Evolutionary conservation across 2,113 vertebrate species (phyloP).

Genomic region (Argyrosomus japonicus): DNA sequence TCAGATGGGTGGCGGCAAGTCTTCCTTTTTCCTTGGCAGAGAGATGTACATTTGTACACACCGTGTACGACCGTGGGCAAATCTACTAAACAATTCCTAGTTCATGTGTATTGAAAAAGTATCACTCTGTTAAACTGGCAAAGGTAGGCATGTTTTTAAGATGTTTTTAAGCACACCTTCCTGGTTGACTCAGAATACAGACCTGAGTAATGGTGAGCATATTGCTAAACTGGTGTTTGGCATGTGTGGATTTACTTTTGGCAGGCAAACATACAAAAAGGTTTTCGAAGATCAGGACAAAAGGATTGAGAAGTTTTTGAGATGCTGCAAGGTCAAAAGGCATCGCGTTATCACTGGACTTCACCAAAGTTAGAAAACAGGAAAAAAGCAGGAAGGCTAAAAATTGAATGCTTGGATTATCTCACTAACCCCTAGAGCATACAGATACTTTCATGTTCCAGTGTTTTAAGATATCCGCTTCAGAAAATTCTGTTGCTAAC

Average conservation of each 20-base stretch:
- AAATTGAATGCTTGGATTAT: neutral
- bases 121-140: conserved; percentile 11
- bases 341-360: conserved; percentile 1
- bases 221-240: conserved; percentile 14
- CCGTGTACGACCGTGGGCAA: neutral
- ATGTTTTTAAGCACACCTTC: neutral
- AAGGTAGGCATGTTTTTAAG: neutral
- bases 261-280: conserved; percentile 22
- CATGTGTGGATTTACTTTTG: conserved; percentile 22
- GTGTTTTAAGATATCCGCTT: neutral
- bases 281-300: conserved; percentile 22
- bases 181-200: conserved; percentile 13
- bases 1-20: conserved; percentile 41
- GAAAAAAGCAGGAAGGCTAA: neutral
- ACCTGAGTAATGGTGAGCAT: neutral
- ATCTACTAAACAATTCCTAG: conserved; percentile 6
- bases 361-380: conserved; percentile 1
- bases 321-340: conserved; percentile 9
- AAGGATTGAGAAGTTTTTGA: neutral
- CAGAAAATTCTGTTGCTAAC: neutral
- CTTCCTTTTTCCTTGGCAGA: conserved; percentile 16
- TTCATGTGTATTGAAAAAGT: neutral
- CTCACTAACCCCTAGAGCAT: no score
- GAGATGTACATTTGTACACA: conserved; percentile 6
- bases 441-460: neutral